Base-by-base conservation (phyloP, 2,888 invertebrate species). In the Pheosia gnoma region DNA sequence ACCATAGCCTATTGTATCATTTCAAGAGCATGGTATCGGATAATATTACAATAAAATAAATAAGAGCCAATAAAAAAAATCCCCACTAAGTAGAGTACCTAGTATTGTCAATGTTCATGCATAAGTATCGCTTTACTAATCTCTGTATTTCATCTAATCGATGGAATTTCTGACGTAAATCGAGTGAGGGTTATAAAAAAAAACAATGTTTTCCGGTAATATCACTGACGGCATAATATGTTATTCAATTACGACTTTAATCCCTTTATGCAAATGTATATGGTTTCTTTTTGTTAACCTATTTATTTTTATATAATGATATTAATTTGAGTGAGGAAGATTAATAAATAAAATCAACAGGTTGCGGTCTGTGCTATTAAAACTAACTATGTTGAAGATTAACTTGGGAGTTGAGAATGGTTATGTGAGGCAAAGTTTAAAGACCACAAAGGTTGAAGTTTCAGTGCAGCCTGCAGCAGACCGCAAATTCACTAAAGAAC, bases 381-480 rank as follows among this genome's bases (percentile, higher is more conserved):
- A 82, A 77, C 78, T 74, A 77, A 74, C 70, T 80, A 79, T 78
- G 80, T 77, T 75, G 78, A 79, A 79, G 83, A 83, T 85, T 82
- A 84, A 81, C 78, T 83, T 77, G 75, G 70, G 71, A 80, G 77
- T 77, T 75, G 77, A 71, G 79, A 82, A 80, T 79, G 72, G 79
- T 71, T 79, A 72, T 69, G 74, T 71, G 75, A 77, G 80, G 77
- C 80, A 76, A 83, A 86, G 83, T 85, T 86, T 81, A 78, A 83
- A 81, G 80, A 82, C 83, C 79, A 81, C 83, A 83, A 83, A 86
- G 83, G 83, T 82, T 70, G 74, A 85, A 86, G 83, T 86, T 86
- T 78, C 70, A 75, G 74, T 82, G 82, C 82, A 83, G 77, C 78
- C 77, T 82, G 83, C 81, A 79, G 75, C 68, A 77, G 72, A 83